Percentiles rank a stretch among this genome's conserved stretches.
These are phyloP conservation scores for Drosophila pruinosa DNA, from an alignment of 1,140 invertebrate genomes.

Conservation along the genomic window DNA sequence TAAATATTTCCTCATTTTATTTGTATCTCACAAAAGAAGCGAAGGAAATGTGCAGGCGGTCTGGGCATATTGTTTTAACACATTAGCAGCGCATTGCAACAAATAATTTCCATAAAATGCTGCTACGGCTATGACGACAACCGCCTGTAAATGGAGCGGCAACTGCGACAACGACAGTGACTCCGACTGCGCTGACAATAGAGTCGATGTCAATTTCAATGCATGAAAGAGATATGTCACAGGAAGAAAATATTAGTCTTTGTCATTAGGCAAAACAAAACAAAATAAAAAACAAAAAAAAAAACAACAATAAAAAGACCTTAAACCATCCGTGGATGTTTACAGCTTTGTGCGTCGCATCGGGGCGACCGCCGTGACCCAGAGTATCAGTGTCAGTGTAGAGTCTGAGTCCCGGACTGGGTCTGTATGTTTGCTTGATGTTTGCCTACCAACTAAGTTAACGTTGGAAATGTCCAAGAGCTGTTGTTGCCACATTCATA, in stretches of 20 bases:
- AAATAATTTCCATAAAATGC: constrained; percentile 82
- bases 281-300: constrained; percentile 38
- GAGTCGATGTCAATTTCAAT: constrained; percentile 68
- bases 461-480: constrained; percentile 63
- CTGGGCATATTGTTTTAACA: constrained; percentile 82
- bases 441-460: constrained; percentile 76
- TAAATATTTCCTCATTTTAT: constrained; percentile 76
- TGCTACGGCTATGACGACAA: constrained; percentile 32
- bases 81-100: constrained; percentile 82
- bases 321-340: constrained; percentile 16
- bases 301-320: not conserved
- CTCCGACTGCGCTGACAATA: too few relatives aligned
- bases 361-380: constrained; percentile 26
- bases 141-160: constrained; percentile 54
- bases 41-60: constrained; percentile 50
- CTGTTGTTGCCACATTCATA: constrained; percentile 74
- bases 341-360: constrained; percentile 29
- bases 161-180: too few relatives aligned
- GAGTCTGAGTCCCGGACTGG: not conserved
- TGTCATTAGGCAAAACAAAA: constrained; percentile 82
- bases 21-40: constrained; percentile 66
- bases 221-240: constrained; percentile 76
- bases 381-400: constrained; percentile 3
- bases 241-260: constrained; percentile 83
- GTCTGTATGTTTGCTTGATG: constrained; percentile 50